phyloP scores from a whole-genome alignment of 2,113 vertebrate species.

The Raphicerus campestris region DNA sequence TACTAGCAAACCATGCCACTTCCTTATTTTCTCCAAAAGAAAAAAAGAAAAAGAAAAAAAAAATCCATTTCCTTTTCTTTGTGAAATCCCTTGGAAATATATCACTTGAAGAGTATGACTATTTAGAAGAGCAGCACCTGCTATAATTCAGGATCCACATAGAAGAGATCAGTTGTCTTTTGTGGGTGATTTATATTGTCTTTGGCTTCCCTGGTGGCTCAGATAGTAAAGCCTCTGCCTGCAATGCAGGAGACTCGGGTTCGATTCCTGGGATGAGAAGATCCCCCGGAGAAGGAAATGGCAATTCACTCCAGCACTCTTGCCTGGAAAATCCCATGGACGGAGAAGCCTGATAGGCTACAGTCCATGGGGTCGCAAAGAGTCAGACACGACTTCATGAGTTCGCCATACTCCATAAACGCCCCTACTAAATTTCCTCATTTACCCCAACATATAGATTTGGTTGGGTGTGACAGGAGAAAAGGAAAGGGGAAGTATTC shows the following conservation, averaged over 20 bases:
- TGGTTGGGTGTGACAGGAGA: not conserved
- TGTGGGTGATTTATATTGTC: not conserved
- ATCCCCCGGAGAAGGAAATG: no score
- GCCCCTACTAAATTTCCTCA: not conserved
- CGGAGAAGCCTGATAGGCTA: no score
- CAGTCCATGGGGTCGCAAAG: no score
- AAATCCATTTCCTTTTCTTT: not conserved
- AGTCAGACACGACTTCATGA: no score
- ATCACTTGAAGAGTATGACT: not conserved
- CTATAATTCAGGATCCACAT: not conserved
- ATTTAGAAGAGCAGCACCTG: not conserved
- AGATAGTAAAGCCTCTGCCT: no score
- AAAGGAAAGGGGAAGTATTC: not conserved
- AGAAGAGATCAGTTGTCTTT: not conserved
- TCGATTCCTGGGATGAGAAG: no score
- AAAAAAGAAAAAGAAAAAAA: not conserved
- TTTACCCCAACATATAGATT: not conserved
- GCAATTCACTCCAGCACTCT: no score
- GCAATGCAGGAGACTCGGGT: no score
- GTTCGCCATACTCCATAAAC: not conserved
- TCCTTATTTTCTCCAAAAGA: constrained; percentile 20
- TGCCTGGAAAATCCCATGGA: no score
- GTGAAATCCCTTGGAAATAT: constrained; percentile 30
- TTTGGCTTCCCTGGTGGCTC: no score
- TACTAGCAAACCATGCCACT: not conserved